phyloP scores from a whole-genome alignment of 64 coral and sea anemone species.

The Porites australiensis region DNA sequence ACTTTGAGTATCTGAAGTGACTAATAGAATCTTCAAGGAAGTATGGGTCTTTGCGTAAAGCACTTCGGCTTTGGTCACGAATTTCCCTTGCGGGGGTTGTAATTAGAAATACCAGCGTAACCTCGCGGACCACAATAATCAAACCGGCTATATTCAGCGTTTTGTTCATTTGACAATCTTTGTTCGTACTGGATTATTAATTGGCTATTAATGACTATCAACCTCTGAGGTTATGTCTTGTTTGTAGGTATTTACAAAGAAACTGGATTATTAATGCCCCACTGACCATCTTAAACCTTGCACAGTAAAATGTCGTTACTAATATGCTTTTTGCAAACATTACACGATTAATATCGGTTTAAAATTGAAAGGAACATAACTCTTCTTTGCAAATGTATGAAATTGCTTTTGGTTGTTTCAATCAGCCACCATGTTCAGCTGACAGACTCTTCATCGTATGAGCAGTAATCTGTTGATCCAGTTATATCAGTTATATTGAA shows the following conservation, averaged over 20 bases:
- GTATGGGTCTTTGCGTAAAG: not conserved
- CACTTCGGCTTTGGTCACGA: slow-evolving; percentile 19
- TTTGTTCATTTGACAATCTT: slow-evolving; percentile 42
- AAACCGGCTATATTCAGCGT: slow-evolving; percentile 5
- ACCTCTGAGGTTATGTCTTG: not conserved
- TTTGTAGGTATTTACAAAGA: slow-evolving; percentile 22
- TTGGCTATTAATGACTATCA: slow-evolving; percentile 12
- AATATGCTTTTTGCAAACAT: no score
- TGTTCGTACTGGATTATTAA: slow-evolving; percentile 26
- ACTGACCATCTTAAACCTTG: no score
- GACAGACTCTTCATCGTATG: no score
- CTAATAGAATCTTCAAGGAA: slow-evolving; percentile 8
- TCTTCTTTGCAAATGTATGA: no score
- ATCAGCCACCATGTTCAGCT: no score
- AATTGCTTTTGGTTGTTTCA: no score
- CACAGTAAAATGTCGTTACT: no score
- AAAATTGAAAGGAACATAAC: no score
- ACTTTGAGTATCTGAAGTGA: not conserved
- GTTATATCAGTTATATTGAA: no score
- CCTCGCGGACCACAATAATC: slow-evolving; percentile 19
- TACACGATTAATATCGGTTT: no score
- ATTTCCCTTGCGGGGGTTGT: slow-evolving; percentile 56
- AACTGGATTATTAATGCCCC: not conserved
- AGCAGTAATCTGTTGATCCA: no score
- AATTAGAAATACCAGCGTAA: slow-evolving; percentile 34